Evolutionary conservation across 2,888 invertebrate species (phyloP), one percentile per base, ranked within the genome.

Genomic region (Sturmia bella): DNA sequence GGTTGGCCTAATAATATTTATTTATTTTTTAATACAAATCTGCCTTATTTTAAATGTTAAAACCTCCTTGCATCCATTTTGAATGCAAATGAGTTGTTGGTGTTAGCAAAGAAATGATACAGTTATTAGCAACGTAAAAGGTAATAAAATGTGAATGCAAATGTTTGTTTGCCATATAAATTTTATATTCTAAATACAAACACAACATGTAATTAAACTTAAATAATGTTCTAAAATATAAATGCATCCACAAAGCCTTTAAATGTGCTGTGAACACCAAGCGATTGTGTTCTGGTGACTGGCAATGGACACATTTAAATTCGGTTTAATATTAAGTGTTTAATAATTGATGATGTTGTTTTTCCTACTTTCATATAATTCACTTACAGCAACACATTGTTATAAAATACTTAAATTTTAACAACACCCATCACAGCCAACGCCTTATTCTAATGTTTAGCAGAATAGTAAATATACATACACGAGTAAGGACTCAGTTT

Each of bases 301-400:
- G 69, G 56, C 27, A 52, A 68, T 57, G 41, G 52, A 64, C 77
- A 77, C 81, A 73, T 81, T 81, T 77, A 37, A 73, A 68, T 73
- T 81, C 54, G 45, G 41, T 78, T 78, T 82, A 69, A 78, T 82
- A 70, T 77, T 57, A 78, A 82, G 69, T 82, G 64, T 82, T 82
- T 78, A 78, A 82, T 82, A 82, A 82, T 82, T 82, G 81, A 82
- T 82, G 77, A 73, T 82, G 73, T 82, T 78, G 77, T 74, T 74
- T 50, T 63, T 56, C 61, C 73, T 56, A 59, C 61, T 61, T 68
- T 41, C 57, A 41, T 52, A 59, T 73, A 32, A 59, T 73, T 52
- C 59, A 63, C 66, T 50, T 63, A 37, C 27, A 45, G 3, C 12
- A 21, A 52, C 43, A 69, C 21, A 56, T 21, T 48, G 19, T 32